Percentiles rank a stretch among this genome's conserved stretches.
These are phyloP conservation scores for Myodes glareolus DNA, from an alignment of 2,113 vertebrate species.

Conservation along the genomic window DNA sequence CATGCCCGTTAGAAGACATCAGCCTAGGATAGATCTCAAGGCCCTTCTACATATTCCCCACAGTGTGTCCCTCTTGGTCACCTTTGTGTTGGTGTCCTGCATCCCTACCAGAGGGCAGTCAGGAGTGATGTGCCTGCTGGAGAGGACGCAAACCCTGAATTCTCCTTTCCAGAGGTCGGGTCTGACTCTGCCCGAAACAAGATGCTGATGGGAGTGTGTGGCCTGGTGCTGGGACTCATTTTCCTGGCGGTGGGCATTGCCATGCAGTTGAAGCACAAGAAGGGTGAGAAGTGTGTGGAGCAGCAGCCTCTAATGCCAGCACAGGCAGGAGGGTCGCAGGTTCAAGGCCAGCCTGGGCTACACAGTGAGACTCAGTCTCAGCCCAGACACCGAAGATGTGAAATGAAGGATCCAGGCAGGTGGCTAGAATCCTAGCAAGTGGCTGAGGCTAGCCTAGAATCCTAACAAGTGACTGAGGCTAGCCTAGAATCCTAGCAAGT, in stretches of 20 bases:
- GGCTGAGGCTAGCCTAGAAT: too few species aligned
- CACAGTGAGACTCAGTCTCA: background rate
- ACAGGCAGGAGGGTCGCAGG: background rate
- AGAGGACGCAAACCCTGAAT: background rate
- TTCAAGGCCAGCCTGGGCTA: background rate
- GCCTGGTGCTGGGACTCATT: slow-evolving; percentile 16
- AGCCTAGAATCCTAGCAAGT: too few species aligned
- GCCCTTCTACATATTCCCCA: background rate
- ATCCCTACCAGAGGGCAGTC: background rate
- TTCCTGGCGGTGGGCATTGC: background rate
- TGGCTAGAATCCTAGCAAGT: too few species aligned
- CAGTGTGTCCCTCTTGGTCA: background rate
- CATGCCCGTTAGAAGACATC: background rate
- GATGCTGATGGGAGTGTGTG: background rate
- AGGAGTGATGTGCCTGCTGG: fast-evolving
- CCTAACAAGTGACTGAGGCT: too few species aligned
- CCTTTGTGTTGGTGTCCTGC: fast-evolving
- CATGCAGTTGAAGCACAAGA: background rate
- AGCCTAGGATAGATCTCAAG: background rate
- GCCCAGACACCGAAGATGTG: too few species aligned
- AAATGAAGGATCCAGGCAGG: background rate
- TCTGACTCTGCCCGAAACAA: slow-evolving; percentile 49
- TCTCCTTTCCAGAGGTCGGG: slow-evolving; percentile 13
- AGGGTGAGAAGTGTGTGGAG: background rate
- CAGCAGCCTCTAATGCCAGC: background rate